A percentile compares a stretch with the other conserved stretches of the same genome.
phyloP scores from a whole-genome alignment of 2,797 vertebrate species.

The Astyanax mexicanus region DNA sequence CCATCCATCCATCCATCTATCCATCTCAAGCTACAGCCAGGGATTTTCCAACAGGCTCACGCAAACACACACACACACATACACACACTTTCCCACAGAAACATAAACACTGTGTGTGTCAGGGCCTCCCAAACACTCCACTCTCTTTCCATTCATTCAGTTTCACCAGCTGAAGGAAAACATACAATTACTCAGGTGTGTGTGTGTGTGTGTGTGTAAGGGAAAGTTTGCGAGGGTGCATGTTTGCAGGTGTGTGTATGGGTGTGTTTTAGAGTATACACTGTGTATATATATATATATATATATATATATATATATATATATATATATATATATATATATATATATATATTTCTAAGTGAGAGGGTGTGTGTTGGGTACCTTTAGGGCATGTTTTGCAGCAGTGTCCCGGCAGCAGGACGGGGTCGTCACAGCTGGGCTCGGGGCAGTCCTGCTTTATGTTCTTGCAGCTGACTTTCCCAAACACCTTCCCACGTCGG shows the following conservation, averaged over 20 bases:
- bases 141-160: conserved; percentile 76
- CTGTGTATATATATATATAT: too few relatives aligned
- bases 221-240: background rate
- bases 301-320: too few relatives aligned
- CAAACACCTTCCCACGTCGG: conserved; percentile 85
- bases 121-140: conserved; percentile 21
- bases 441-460: conserved; percentile 92
- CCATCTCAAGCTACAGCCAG: conserved; percentile 31
- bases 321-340: too few relatives aligned
- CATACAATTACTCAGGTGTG: conserved; percentile 56
- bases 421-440: conserved; percentile 81
- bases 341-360: background rate
- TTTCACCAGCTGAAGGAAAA: conserved; percentile 62
- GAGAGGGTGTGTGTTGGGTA: conserved; percentile 60
- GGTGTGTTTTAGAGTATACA: too few relatives aligned
- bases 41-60: conserved; percentile 66
- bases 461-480: conserved; percentile 95
- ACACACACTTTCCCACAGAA: conserved; percentile 57
- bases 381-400: conserved; percentile 90
- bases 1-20: conserved; percentile 25
- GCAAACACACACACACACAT: conserved; percentile 42
- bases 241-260: conserved; percentile 58
- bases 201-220: conserved; percentile 43
- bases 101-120: conserved; percentile 60
- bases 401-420: conserved; percentile 89